phyloP scores from a whole-genome alignment of 2,797 vertebrate genomes.

The Sebastes kiyomatsui region DNA sequence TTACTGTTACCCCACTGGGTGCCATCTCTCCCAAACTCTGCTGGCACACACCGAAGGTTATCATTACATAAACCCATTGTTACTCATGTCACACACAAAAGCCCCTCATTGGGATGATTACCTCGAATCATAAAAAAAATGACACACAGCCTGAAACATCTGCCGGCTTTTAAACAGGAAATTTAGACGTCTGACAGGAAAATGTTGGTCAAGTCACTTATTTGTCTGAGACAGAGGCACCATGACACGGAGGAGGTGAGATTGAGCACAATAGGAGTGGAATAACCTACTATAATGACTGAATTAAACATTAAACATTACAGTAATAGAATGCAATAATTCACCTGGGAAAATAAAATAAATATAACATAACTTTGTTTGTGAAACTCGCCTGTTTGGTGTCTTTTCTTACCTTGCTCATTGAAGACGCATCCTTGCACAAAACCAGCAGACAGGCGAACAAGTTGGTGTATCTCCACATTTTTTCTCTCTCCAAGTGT shows the following conservation, averaged over 20 bases:
- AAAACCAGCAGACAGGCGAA: conserved; percentile 69
- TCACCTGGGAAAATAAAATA: neutral
- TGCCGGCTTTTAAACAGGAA: conserved; percentile 31
- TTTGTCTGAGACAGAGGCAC: conserved; percentile 41
- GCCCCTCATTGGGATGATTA: conserved; percentile 45
- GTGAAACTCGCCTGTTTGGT: too few species aligned
- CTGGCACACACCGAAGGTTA: conserved; percentile 36
- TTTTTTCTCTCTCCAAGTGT: conserved; percentile 40
- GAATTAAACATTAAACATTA: too few species aligned
- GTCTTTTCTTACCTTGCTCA: conserved; percentile 73
- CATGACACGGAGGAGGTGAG: neutral
- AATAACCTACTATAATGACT: neutral
- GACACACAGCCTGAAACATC: conserved; percentile 35
- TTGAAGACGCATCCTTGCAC: conserved; percentile 65
- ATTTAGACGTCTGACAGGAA: conserved; percentile 11
- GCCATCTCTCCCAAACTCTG: conserved; percentile 57
- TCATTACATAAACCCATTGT: conserved; percentile 52
- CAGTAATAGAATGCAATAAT: neutral
- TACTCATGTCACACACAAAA: conserved; percentile 35
- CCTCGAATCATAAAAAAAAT: conserved; percentile 23
- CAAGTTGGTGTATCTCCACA: conserved; percentile 75
- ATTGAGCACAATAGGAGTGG: neutral
- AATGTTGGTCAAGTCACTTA: conserved; percentile 7
- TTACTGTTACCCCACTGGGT: conserved; percentile 73
- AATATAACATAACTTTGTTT: too few species aligned